phyloP scores from a whole-genome alignment of 2,888 invertebrate species.

The Clusia tigrina region DNA sequence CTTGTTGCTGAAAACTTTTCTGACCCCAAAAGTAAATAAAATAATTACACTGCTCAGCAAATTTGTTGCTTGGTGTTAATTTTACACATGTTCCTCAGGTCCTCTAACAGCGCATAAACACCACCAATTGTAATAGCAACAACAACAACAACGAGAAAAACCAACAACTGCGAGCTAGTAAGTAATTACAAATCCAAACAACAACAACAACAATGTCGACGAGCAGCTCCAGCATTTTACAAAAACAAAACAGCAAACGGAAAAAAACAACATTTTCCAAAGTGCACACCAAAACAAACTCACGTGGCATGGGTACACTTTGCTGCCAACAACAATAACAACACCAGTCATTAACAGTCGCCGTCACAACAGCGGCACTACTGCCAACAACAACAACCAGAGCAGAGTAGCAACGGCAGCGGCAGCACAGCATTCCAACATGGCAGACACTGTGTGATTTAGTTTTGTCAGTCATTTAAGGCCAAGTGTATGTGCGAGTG shows the following conservation, averaged over 20 bases:
- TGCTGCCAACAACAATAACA: neutral
- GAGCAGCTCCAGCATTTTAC: constrained; percentile 22
- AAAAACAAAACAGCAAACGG: too few relatives aligned
- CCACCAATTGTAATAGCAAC: too few relatives aligned
- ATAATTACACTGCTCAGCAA: too few relatives aligned
- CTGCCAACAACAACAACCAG: constrained; percentile 36
- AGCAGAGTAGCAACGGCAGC: constrained; percentile 31
- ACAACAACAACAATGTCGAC: constrained; percentile 26
- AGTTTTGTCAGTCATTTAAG: neutral
- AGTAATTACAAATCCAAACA: constrained; percentile 29
- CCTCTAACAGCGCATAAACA: too few relatives aligned
- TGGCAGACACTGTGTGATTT: neutral
- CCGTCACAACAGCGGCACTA: too few relatives aligned
- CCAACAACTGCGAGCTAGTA: neutral
- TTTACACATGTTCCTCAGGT: constrained; percentile 1
- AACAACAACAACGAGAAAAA: constrained; percentile 31
- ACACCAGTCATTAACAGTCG: constrained; percentile 13
- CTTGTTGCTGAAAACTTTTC: too few relatives aligned
- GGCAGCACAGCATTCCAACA: neutral
- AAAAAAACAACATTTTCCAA: too few relatives aligned
- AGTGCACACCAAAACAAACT: neutral
- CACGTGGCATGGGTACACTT: neutral
- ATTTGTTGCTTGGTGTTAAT: neutral
- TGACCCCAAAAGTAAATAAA: too few relatives aligned
- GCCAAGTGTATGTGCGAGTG: constrained; percentile 13